Conservation (phyloP, 2,113 vertebrate species). For the Podilymbus podiceps region DNA sequence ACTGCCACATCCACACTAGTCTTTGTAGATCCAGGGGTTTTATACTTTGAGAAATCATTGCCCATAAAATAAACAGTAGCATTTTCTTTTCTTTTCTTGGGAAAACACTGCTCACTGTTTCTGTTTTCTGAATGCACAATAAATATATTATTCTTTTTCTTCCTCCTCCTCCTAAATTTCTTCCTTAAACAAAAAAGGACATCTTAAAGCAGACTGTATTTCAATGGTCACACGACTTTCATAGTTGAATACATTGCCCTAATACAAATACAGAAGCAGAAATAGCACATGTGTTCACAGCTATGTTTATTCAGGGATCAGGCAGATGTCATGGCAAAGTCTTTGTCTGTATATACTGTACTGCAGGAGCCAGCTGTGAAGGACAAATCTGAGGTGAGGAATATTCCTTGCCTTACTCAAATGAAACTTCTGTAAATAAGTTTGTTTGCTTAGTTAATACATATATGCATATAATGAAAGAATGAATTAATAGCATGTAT, state of each 20-base stretch:
- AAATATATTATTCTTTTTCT: neutral
- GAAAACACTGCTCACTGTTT: neutral
- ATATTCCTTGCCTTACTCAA: neutral
- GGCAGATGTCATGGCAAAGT: conserved; percentile 33
- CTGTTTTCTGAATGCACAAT: neutral
- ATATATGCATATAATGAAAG: neutral
- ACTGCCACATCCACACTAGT: neutral
- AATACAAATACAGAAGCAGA: conserved; percentile 30
- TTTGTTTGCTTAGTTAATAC: neutral
- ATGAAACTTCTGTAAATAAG: conserved; percentile 24
- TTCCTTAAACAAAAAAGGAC: neutral
- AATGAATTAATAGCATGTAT: neutral
- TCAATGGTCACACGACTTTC: neutral
- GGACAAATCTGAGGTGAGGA: neutral
- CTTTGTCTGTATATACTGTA: conserved; percentile 33
- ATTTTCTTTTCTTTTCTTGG: neutral
- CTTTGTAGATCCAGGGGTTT: neutral
- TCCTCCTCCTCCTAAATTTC: neutral
- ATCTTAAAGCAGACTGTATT: neutral
- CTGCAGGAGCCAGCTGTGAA: conserved; percentile 14
- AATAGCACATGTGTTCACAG: conserved; percentile 22
- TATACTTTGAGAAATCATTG: neutral
- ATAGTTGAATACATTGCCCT: neutral
- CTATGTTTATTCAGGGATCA: conserved; percentile 44
- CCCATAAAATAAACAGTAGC: neutral